Conservation (phyloP, 2,797 vertebrate species). For the Pseudotriccus pelzelni region DNA sequence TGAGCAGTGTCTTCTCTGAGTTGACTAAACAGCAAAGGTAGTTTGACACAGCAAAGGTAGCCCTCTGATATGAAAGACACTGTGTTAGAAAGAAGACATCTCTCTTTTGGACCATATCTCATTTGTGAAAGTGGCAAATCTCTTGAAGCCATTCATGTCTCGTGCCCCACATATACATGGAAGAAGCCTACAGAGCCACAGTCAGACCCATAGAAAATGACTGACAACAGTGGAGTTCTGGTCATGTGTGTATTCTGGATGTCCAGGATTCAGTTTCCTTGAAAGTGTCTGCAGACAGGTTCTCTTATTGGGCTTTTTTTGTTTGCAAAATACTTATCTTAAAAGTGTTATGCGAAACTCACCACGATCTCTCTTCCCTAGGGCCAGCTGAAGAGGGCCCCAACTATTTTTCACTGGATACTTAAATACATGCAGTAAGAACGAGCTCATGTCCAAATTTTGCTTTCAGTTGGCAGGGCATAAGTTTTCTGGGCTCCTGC, state of each 20-base stretch:
- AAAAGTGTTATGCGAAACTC: not conserved
- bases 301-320: not conserved
- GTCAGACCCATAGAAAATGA: not conserved
- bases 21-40: slow-evolving; percentile 25
- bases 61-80: not conserved
- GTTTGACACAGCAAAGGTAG: slow-evolving; percentile 25
- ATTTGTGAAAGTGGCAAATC: slow-evolving; percentile 48
- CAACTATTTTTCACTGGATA: not conserved
- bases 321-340: slow-evolving; percentile 8
- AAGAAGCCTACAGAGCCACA: not conserved
- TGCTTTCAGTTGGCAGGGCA: not conserved
- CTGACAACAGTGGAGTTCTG: not conserved
- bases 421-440: not conserved
- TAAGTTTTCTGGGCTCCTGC: not conserved
- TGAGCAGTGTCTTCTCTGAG: slow-evolving; percentile 23
- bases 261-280: slow-evolving; percentile 38
- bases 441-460: not conserved
- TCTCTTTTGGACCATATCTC: slow-evolving; percentile 7
- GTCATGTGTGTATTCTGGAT: not conserved
- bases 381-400: not conserved
- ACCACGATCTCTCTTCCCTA: not conserved
- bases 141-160: slow-evolving; percentile 35
- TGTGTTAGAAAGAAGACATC: not conserved
- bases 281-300: not conserved
- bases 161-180: not conserved